These are phyloP conservation scores for Symphodus melops DNA, from an alignment of 2,113 vertebrate genomes.

Conservation along the genomic window DNA sequence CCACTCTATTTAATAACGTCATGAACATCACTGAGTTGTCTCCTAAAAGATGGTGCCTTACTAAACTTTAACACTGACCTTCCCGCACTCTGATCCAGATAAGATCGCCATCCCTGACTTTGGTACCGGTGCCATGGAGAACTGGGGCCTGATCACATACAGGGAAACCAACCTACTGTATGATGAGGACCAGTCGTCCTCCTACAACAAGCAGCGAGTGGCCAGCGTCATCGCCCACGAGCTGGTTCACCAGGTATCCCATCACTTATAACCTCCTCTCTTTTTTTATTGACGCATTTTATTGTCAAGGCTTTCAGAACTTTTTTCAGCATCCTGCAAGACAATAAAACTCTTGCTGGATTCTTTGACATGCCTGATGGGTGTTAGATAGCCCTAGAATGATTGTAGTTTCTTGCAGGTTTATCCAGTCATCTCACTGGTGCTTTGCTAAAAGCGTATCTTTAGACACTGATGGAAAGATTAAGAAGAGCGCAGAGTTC, in stretches of 20 bases:
- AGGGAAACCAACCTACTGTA: conserved; percentile 95
- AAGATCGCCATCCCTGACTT: conserved; percentile 99
- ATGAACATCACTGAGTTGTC: no score
- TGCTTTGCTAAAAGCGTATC: neutral
- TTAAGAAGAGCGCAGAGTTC: conserved; percentile 16
- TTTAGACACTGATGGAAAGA: neutral
- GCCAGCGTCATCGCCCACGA: conserved; percentile 93
- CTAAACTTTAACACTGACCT: no score
- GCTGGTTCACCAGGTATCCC: conserved; percentile 93
- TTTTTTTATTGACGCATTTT: no score
- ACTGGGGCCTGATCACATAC: conserved; percentile 98
- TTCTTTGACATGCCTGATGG: no score
- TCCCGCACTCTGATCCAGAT: conserved; percentile 89
- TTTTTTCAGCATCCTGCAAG: no score
- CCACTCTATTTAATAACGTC: no score
- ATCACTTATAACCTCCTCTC: no score
- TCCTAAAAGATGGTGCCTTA: no score
- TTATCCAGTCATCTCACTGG: neutral
- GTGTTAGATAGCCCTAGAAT: no score
- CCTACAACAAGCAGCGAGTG: conserved; percentile 92
- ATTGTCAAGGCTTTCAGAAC: no score
- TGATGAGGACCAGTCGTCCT: conserved; percentile 88
- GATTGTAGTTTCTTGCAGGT: neutral
- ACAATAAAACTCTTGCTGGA: no score
- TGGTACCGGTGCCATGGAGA: conserved; percentile 98